phyloP scores from a whole-genome alignment of 2,888 invertebrate species.

The Volucella bombylans region DNA sequence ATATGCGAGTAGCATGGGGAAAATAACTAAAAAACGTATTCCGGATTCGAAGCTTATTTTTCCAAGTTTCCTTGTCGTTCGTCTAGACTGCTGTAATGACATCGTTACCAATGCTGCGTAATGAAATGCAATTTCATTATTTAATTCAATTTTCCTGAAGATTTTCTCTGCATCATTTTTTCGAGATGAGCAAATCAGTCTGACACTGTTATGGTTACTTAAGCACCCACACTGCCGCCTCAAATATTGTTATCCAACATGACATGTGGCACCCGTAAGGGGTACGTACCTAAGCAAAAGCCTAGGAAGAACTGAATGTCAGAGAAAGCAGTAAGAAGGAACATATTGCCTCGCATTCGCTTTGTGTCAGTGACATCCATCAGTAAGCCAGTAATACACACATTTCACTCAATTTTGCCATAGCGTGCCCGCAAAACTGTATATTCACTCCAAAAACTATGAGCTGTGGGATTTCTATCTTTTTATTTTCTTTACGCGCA shows the following conservation, averaged over 20 bases:
- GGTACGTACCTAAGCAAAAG: background rate
- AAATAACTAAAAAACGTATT: no score
- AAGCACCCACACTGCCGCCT: background rate
- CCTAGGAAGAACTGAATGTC: conserved; percentile 49
- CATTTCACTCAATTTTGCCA: conserved; percentile 30
- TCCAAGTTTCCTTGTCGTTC: conserved; percentile 43
- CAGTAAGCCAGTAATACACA: conserved; percentile 27
- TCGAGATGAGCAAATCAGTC: conserved; percentile 16
- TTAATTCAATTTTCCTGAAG: conserved; percentile 37
- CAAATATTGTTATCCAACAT: background rate
- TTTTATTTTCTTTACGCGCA: conserved; percentile 25
- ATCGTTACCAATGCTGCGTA: background rate
- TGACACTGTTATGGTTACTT: background rate
- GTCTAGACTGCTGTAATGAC: conserved; percentile 64
- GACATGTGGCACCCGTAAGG: conserved; percentile 35
- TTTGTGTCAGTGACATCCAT: conserved; percentile 16
- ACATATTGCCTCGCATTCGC: conserved; percentile 24
- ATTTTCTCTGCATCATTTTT: conserved; percentile 6
- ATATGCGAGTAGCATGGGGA: no score
- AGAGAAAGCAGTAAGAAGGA: conserved; percentile 45
- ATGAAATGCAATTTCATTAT: conserved; percentile 28
- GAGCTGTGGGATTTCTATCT: conserved; percentile 19
- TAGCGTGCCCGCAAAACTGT: conserved; percentile 41
- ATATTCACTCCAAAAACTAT: conserved; percentile 21
- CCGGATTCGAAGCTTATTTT: background rate